Conservation (phyloP, 2,888 invertebrate species). For the Philereme transversata region DNA sequence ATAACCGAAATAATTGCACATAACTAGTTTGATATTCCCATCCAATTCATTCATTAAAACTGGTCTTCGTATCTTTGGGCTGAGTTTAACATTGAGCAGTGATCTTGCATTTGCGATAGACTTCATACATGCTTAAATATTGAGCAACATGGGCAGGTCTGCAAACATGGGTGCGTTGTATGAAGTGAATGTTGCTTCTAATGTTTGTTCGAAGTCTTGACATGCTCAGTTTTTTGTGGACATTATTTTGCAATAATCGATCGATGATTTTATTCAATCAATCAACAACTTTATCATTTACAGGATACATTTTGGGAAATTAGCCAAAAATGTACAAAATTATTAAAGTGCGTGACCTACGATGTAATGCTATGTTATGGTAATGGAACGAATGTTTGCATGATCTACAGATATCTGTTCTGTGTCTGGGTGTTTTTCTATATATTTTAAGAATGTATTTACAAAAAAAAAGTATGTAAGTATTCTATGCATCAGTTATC, state of each 20-base stretch:
- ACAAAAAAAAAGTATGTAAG: too few relatives aligned
- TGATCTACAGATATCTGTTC: too few relatives aligned
- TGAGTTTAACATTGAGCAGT: slow-evolving; percentile 16
- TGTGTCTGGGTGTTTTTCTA: too few relatives aligned
- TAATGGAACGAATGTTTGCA: too few relatives aligned
- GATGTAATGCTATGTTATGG: too few relatives aligned
- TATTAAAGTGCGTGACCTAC: too few relatives aligned
- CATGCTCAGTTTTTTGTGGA: slow-evolving; percentile 6
- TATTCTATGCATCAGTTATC: too few relatives aligned
- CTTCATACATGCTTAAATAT: slow-evolving; percentile 29
- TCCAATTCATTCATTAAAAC: slow-evolving; percentile 4
- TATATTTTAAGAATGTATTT: too few relatives aligned
- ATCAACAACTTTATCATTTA: too few relatives aligned
- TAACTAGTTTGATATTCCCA: slow-evolving; percentile 1
- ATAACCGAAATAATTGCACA: neutral
- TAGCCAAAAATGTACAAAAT: too few relatives aligned
- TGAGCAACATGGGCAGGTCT: slow-evolving; percentile 22
- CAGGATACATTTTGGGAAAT: too few relatives aligned
- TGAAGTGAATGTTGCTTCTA: slow-evolving; percentile 8
- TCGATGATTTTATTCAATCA: slow-evolving; percentile 1
- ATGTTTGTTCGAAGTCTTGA: slow-evolving; percentile 14
- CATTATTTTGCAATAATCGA: neutral
- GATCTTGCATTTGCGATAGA: slow-evolving; percentile 29
- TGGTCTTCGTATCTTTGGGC: slow-evolving; percentile 4
- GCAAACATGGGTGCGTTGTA: slow-evolving; percentile 30